Evolutionary conservation across 2,888 invertebrate species (phyloP), one percentile per base, ranked within the genome.

Genomic region (Glyphotaelius pellucidus): DNA sequence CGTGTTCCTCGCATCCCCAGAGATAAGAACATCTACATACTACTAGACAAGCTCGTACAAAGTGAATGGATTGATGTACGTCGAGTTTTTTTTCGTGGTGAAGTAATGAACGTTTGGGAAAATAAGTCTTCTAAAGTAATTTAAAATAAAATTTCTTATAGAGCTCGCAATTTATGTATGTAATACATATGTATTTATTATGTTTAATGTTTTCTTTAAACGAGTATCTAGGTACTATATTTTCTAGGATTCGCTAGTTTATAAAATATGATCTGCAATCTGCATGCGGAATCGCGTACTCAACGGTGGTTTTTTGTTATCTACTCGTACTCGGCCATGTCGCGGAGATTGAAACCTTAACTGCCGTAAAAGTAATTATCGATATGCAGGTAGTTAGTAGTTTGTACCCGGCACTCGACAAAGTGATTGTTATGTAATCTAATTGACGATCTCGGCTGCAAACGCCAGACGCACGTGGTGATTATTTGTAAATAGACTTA

Each of bases 401-500:
- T 52, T 52, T 15, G 67, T 67, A 52, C 52, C 19, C 19, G 67
- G 67, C n/a, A 67, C 67, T n/a, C 25, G 67, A n/a, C 67, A 67
- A 12, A 47, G 87, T 52, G 52, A 47, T 52, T 31, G 67, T 25
- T 79, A 80, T 30, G 7, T 80, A 47, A 42, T 38, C 86, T 38
- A 85, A 86, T 86, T 35, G 35, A 35, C 88, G 80, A 79, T 89
- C 67, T 14, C 35, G 52, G 30, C 30, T 35, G 88, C 80, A 89
- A 35, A 32, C 38, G 80, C 38, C 38, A 79, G 88, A 89, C 31
- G n/a, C 88, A 89, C 88, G 88, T 89, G 88, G 31, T 87, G 67
- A 31, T 19, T n/a, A 67, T 87, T 32, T 87, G 87, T 87, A 87
- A 87, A 87, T 35, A 87, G 31, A 32, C 87, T 87, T 35, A 35